A percentile compares a stretch with the other conserved stretches of the same genome.
Conservation (phyloP, 2,113 vertebrate genomes). For the Protomyctophum bolini region DNA sequence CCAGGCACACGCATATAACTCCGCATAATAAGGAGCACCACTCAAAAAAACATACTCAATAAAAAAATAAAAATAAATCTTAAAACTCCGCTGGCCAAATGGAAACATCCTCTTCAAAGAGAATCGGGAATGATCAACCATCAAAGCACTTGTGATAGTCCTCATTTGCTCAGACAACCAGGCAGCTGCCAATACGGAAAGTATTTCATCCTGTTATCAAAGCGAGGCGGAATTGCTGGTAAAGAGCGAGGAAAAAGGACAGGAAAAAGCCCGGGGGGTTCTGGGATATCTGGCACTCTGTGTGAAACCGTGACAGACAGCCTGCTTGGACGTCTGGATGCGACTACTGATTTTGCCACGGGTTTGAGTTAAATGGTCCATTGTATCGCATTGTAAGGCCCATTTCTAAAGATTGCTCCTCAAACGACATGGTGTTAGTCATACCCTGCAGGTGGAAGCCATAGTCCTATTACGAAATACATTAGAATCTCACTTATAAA, state of each 20-base stretch:
- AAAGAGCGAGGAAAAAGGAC: constrained; percentile 30
- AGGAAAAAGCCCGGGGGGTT: neutral
- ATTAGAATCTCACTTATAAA: no score
- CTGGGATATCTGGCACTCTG: constrained; percentile 48
- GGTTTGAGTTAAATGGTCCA: no score
- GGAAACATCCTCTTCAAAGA: constrained; percentile 56
- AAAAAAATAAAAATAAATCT: constrained; percentile 11
- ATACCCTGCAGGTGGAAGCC: no score
- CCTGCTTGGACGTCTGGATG: constrained; percentile 42
- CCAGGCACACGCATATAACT: neutral
- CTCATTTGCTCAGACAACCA: constrained; percentile 50
- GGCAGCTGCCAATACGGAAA: constrained; percentile 48
- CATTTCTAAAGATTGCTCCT: no score
- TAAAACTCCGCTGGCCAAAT: constrained; percentile 18
- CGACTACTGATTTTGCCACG: no score
- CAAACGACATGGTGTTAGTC: no score
- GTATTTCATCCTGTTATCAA: constrained; percentile 28
- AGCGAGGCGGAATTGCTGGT: constrained; percentile 38
- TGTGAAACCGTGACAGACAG: constrained; percentile 21
- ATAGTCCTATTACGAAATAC: no score
- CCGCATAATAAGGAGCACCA: neutral
- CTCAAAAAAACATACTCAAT: neutral
- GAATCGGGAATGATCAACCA: constrained; percentile 47
- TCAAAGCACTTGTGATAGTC: constrained; percentile 38
- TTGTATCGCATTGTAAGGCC: no score